Evolutionary conservation across 2,797 vertebrate species (phyloP).

Genomic region (Poeciliopsis turneri): DNA sequence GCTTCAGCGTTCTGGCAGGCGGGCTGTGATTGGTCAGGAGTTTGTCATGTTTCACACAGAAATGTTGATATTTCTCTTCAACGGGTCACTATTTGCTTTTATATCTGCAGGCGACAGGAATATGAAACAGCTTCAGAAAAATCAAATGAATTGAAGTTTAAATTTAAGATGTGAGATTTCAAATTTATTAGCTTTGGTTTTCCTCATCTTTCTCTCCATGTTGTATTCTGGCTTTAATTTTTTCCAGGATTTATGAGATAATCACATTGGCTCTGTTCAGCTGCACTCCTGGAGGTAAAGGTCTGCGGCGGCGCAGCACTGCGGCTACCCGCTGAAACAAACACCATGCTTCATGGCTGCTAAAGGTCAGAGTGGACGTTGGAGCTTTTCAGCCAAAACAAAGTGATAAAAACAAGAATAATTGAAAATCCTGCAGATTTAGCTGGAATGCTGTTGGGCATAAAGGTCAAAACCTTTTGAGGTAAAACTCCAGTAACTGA

Average conservation of each 20-base stretch:
- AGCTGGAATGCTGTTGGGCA: neutral
- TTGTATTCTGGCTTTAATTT: neutral
- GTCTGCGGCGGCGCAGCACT: neutral
- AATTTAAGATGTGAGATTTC: neutral
- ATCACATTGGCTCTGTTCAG: conserved; percentile 14
- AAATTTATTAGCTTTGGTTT: neutral
- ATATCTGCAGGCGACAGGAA: no score
- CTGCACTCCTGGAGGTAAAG: conserved; percentile 2
- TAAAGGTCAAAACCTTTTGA: neutral
- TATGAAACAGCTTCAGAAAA: neutral
- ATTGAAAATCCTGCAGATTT: neutral
- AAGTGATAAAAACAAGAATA: neutral
- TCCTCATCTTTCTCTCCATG: neutral
- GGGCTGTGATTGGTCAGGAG: no score
- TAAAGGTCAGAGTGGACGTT: conserved; percentile 30
- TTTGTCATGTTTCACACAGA: no score
- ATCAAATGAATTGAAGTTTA: neutral
- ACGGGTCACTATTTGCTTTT: no score
- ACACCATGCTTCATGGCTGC: conserved; percentile 6
- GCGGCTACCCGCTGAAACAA: conserved; percentile 8
- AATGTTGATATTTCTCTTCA: no score
- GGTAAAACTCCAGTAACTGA: neutral
- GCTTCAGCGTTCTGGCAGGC: no score
- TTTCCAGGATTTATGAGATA: conserved; percentile 8
- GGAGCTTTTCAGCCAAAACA: conserved; percentile 4